Evolutionary conservation across 2,113 vertebrate species (phyloP).

Genomic region (Turdus rufiventris): DNA sequence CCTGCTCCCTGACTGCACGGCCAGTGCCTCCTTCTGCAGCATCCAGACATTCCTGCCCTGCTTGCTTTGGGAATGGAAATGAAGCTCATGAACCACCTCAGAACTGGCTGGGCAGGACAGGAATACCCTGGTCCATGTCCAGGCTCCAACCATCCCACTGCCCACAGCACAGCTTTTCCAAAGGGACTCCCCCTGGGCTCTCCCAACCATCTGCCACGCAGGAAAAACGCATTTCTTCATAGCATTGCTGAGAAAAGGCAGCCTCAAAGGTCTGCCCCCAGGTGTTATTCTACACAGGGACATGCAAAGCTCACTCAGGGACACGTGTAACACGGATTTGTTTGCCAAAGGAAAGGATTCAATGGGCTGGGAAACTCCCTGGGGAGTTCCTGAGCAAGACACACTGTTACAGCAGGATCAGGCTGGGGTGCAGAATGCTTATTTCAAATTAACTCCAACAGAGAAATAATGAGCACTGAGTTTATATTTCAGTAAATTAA

Average conservation of each 20-base stretch:
- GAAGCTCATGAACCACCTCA: neutral
- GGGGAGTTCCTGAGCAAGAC: neutral
- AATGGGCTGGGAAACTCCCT: neutral
- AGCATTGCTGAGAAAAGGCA: neutral
- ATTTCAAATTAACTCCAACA: conserved; percentile 29
- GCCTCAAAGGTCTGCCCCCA: neutral
- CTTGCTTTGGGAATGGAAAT: neutral
- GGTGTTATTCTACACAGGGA: neutral
- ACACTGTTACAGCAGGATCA: neutral
- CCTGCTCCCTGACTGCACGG: fast-evolving
- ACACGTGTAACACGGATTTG: fast-evolving
- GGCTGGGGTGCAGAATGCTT: conserved; percentile 7
- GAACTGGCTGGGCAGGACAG: neutral
- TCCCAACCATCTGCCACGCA: neutral
- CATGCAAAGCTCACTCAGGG: neutral
- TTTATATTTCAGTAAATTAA: conserved; percentile 46
- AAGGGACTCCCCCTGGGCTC: neutral
- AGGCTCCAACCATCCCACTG: neutral
- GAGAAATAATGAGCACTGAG: conserved; percentile 44
- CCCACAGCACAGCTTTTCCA: neutral
- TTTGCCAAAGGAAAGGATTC: neutral
- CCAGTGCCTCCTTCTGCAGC: neutral
- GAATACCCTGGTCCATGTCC: neutral
- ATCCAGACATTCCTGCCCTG: neutral
- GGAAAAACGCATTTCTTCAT: neutral